phyloP scores from a whole-genome alignment of 2,113 vertebrate genomes.

The Myocastor coypus region DNA sequence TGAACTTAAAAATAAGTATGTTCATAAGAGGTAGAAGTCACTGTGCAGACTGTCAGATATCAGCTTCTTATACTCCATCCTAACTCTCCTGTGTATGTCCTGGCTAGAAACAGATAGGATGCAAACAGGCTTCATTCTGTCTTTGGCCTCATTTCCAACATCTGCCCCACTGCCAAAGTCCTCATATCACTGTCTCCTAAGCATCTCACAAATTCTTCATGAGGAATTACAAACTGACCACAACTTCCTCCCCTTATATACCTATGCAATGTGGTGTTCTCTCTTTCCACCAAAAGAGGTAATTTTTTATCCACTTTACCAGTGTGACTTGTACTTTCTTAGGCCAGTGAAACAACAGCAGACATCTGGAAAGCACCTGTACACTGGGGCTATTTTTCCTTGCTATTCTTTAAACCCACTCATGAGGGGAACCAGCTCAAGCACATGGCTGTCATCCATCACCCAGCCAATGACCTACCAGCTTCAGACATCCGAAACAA shows the following conservation, averaged over 20 bases:
- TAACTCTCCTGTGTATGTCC: neutral
- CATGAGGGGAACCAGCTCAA: neutral
- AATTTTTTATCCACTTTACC: neutral
- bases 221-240: neutral
- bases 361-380: neutral
- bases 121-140: neutral
- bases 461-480: neutral
- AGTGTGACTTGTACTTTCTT: neutral
- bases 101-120: neutral
- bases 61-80: neutral
- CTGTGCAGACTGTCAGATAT: neutral
- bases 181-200: neutral
- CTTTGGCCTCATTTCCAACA: neutral
- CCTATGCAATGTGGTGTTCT: too few relatives aligned
- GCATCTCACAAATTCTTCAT: neutral
- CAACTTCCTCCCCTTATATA: neutral
- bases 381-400: neutral
- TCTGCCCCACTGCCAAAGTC: neutral
- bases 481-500: neutral
- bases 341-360: neutral
- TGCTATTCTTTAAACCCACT: neutral
- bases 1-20: neutral
- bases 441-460: too few relatives aligned
- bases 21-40: neutral
- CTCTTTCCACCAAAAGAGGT: neutral